phyloP scores from a whole-genome alignment of 2,888 invertebrate genomes.

The Axea sp. region DNA sequence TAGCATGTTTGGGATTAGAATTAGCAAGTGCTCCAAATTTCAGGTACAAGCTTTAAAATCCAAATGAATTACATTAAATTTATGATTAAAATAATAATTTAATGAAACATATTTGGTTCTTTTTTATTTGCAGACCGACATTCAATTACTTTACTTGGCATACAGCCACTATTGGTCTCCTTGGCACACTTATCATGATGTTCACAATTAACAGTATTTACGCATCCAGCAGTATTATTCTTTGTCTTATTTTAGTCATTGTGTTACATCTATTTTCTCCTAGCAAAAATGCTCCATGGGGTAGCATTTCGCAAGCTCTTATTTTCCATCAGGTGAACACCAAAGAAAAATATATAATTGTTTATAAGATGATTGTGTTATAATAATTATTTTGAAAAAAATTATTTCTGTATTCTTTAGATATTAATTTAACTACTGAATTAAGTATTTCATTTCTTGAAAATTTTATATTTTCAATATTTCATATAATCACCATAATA shows the following conservation, averaged over 20 bases:
- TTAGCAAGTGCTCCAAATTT: slow-evolving; percentile 99
- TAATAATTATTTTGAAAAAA: too few species aligned
- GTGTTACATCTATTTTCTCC: slow-evolving; percentile 94
- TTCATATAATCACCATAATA: too few species aligned
- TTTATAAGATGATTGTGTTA: too few species aligned
- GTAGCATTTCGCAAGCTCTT: slow-evolving; percentile 98
- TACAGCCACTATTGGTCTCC: slow-evolving; percentile 91
- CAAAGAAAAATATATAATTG: too few species aligned
- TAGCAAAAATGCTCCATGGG: slow-evolving; percentile 92
- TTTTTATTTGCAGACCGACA: slow-evolving; percentile 90
- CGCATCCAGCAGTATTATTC: slow-evolving; percentile 91
- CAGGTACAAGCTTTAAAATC: slow-evolving; percentile 81
- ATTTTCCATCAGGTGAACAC: slow-evolving; percentile 96
- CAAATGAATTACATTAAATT: too few species aligned
- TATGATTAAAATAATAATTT: too few species aligned
- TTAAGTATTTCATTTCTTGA: too few species aligned
- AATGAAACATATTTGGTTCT: too few species aligned
- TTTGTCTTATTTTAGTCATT: slow-evolving; percentile 91
- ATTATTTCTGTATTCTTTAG: too few species aligned
- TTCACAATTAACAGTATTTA: slow-evolving; percentile 95
- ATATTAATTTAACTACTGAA: too few species aligned
- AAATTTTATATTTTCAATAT: too few species aligned
- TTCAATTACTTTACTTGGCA: slow-evolving; percentile 98
- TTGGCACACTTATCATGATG: slow-evolving; percentile 95
- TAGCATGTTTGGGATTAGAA: slow-evolving; percentile 97